Conservation (phyloP, 2,888 invertebrate genomes). For the Spicauda simplicius region DNA sequence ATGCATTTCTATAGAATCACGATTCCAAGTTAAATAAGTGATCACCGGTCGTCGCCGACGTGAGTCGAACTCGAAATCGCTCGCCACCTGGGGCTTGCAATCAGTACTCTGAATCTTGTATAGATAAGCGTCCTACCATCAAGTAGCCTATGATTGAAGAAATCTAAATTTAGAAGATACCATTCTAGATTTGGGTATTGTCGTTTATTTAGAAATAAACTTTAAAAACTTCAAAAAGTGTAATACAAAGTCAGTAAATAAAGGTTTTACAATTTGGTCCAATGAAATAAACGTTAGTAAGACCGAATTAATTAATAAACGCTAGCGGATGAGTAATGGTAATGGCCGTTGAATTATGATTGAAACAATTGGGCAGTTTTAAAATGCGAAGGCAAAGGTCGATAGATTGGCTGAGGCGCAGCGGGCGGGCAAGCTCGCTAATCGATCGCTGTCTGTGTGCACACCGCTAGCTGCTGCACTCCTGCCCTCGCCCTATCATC, state of each 20-base stretch:
- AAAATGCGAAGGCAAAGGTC: conserved; percentile 70
- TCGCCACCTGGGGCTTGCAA: conserved; percentile 57
- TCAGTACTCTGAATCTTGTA: conserved; percentile 23
- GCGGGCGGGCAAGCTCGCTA: conserved; percentile 69
- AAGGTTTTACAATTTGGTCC: neutral
- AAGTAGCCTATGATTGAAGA: conserved; percentile 5
- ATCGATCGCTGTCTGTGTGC: conserved; percentile 82
- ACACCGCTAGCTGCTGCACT: conserved; percentile 59
- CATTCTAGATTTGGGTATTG: no score
- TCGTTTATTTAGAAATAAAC: neutral
- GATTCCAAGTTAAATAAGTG: conserved; percentile 80
- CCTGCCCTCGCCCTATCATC: conserved; percentile 65
- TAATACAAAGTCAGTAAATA: neutral
- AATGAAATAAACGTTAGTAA: conserved; percentile 3
- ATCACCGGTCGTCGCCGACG: conserved; percentile 74
- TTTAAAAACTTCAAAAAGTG: neutral
- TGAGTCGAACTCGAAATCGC: conserved; percentile 63
- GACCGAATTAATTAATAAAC: conserved; percentile 19
- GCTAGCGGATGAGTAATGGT: conserved; percentile 22
- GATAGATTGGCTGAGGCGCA: conserved; percentile 72
- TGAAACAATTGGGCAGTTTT: conserved; percentile 62
- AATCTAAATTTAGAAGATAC: conserved; percentile 7
- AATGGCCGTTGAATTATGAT: conserved; percentile 34
- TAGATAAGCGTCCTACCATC: conserved; percentile 18
- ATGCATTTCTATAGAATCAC: conserved; percentile 79